Evolutionary conservation across 2,113 vertebrate species (phyloP).

Genomic region (Trematocara stigmaticum): DNA sequence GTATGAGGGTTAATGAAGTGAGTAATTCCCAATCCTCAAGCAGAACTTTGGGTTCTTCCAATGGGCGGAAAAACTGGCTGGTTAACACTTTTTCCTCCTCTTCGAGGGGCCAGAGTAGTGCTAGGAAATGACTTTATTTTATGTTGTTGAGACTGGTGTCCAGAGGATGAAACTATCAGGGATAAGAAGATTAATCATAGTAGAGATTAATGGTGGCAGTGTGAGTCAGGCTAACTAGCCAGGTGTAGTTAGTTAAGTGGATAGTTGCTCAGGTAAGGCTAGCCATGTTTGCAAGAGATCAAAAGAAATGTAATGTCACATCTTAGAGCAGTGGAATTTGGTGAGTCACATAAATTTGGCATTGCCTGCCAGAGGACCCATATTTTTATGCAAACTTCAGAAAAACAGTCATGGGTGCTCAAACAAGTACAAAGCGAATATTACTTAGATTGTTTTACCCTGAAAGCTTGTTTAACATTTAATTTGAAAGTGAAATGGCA

Average conservation of each 20-base stretch:
- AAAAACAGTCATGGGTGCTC: background rate
- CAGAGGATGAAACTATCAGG: background rate
- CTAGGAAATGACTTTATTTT: conserved; percentile 13
- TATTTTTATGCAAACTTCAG: background rate
- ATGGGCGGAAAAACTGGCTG: conserved; percentile 1
- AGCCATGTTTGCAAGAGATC: background rate
- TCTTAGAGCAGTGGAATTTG: background rate
- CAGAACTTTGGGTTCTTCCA: conserved; percentile 28
- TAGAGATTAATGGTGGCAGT: background rate
- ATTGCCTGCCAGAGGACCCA: background rate
- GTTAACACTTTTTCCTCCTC: conserved; percentile 28
- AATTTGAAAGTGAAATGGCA: conserved; percentile 18
- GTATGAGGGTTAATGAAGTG: conserved; percentile 64
- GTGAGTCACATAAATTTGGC: background rate
- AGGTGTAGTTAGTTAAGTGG: background rate
- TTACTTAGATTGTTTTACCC: conserved; percentile 6
- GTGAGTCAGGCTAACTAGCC: background rate
- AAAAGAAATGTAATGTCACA: background rate
- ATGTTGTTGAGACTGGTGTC: background rate
- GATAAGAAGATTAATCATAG: background rate
- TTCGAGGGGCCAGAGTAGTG: background rate
- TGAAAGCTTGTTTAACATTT: conserved; percentile 10
- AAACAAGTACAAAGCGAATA: background rate
- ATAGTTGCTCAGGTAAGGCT: background rate
- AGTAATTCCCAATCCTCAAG: conserved; percentile 56